These are phyloP conservation scores for Sinocyclocheilus rhinocerous DNA, from an alignment of 2,113 vertebrate species.

Conservation along the genomic window DNA sequence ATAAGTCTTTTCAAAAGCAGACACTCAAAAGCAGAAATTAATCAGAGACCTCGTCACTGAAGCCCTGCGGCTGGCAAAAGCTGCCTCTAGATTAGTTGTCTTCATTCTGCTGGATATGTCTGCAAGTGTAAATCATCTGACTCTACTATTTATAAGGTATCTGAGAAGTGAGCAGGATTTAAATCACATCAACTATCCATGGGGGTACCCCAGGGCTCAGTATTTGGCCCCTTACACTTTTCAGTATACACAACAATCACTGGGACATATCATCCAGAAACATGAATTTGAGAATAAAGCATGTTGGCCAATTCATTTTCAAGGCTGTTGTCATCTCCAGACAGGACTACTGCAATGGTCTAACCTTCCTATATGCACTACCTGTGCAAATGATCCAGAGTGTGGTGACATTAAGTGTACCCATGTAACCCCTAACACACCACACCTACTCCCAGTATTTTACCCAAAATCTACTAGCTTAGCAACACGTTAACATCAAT, in stretches of 20 bases:
- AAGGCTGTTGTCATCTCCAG: neutral
- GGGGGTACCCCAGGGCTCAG: conserved; percentile 1
- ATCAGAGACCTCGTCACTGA: neutral
- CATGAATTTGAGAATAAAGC: neutral
- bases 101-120: neutral
- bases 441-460: neutral
- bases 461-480: neutral
- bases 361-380: neutral
- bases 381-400: neutral
- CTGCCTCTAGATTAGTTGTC: neutral
- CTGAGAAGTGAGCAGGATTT: neutral
- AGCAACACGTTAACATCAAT: neutral
- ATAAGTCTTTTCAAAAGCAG: neutral
- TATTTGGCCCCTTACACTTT: neutral
- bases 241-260: neutral
- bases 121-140: neutral
- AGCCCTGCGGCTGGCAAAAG: neutral
- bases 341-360: neutral
- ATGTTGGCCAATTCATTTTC: neutral
- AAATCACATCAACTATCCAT: neutral
- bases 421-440: too few relatives aligned
- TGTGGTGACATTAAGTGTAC: neutral
- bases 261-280: neutral
- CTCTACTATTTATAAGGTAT: neutral
- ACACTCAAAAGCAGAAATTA: neutral